phyloP scores from a whole-genome alignment of 1,140 invertebrate species.

The Papilio glaucus region DNA sequence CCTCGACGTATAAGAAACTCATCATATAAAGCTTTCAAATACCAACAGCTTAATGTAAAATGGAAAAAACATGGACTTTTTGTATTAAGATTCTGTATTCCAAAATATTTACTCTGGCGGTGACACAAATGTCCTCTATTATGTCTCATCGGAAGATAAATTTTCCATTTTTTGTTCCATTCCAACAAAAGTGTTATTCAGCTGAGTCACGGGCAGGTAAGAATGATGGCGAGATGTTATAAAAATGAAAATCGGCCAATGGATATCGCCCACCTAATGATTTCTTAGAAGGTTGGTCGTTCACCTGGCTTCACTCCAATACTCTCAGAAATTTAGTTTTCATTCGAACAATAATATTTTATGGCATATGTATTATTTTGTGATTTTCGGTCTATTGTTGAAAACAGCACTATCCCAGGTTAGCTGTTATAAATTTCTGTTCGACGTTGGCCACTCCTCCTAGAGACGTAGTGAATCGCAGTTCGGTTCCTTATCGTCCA shows the following conservation, averaged over 20 bases:
- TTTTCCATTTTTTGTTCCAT: neutral
- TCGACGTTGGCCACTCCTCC: no score
- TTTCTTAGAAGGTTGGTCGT: conserved; percentile 12
- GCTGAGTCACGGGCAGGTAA: conserved; percentile 10
- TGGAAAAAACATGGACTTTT: neutral
- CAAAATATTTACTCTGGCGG: neutral
- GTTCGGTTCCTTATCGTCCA: no score
- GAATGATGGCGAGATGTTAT: conserved; percentile 10
- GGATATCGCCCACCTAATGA: conserved; percentile 27
- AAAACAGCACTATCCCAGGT: neutral
- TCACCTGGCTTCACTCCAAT: conserved; percentile 29
- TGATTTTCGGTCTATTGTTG: neutral
- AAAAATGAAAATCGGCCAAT: conserved; percentile 27
- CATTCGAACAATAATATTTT: conserved; percentile 8
- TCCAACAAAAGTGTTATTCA: neutral
- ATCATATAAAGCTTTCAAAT: neutral
- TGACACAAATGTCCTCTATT: neutral
- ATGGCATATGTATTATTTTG: conserved; percentile 3
- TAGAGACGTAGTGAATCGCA: no score
- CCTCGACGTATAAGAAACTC: neutral
- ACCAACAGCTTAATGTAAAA: neutral
- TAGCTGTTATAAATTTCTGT: neutral
- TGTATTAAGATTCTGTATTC: neutral
- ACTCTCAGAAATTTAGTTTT: conserved; percentile 16
- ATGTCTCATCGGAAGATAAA: neutral